Percentiles rank a stretch among this genome's conserved stretches.
Conservation (phyloP, 2,888 invertebrate genomes). For the Ophraella communa region DNA sequence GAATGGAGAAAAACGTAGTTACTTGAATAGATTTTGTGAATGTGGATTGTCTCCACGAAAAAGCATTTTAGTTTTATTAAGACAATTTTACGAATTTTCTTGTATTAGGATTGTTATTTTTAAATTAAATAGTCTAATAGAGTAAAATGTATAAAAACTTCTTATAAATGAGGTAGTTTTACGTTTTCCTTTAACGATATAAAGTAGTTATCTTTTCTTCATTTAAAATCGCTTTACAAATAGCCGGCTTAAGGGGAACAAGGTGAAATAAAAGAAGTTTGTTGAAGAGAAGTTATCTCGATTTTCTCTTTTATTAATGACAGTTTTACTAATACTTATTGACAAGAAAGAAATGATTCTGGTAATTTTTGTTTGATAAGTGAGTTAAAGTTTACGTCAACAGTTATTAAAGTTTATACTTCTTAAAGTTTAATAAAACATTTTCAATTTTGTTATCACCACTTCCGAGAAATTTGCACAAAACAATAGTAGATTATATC, state of each 20-base stretch:
- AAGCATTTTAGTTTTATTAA: not conserved
- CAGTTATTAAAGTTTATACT: constrained; percentile 17
- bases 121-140: too few relatives aligned
- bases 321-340: constrained; percentile 25
- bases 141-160: too few relatives aligned
- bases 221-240: too few relatives aligned
- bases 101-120: not conserved
- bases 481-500: too few relatives aligned
- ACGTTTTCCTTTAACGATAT: too few relatives aligned
- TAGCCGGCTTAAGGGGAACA: too few relatives aligned
- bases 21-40: constrained; percentile 9
- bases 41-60: not conserved
- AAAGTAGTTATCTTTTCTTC: too few relatives aligned
- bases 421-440: too few relatives aligned
- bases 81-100: not conserved
- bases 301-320: constrained; percentile 18
- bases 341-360: constrained; percentile 20
- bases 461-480: too few relatives aligned
- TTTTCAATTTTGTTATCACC: too few relatives aligned
- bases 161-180: too few relatives aligned
- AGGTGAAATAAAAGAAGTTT: too few relatives aligned
- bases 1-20: constrained; percentile 13
- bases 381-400: constrained; percentile 14
- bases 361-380: constrained; percentile 23
- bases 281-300: constrained; percentile 3